phyloP scores from a whole-genome alignment of 2,113 vertebrate species.

The Vanacampus margaritifer region DNA sequence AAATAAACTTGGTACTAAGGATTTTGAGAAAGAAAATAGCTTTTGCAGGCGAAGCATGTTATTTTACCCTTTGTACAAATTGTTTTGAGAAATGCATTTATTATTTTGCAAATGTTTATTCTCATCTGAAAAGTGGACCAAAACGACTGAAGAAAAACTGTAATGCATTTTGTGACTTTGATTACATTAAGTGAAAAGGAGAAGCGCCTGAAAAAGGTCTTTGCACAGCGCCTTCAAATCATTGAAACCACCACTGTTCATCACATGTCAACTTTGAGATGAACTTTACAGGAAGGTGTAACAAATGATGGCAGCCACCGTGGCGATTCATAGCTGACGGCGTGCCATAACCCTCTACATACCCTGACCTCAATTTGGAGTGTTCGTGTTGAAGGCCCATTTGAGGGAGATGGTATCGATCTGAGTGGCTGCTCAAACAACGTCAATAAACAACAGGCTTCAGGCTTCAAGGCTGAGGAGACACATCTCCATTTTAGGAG shows the following conservation, averaged over 20 bases:
- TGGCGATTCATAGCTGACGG: slow-evolving; percentile 47
- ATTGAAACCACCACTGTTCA: slow-evolving; percentile 23
- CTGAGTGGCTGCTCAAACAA: slow-evolving; percentile 55
- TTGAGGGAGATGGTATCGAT: slow-evolving; percentile 66
- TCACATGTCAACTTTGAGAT: slow-evolving; percentile 62
- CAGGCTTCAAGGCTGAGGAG: slow-evolving; percentile 67
- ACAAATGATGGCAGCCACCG: slow-evolving; percentile 51
- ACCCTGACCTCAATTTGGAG: slow-evolving; percentile 70
- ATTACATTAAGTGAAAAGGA: not conserved
- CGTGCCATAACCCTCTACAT: slow-evolving; percentile 57
- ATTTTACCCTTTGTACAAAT: no score
- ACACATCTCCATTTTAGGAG: slow-evolving; percentile 60
- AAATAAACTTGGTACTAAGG: no score
- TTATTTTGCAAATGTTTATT: no score
- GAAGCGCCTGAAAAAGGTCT: slow-evolving; percentile 9
- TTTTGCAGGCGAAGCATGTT: no score
- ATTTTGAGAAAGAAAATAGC: no score
- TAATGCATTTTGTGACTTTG: not conserved
- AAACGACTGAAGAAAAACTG: no score
- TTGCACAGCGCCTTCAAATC: slow-evolving; percentile 12
- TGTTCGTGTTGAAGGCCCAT: slow-evolving; percentile 57
- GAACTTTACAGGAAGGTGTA: slow-evolving; percentile 58
- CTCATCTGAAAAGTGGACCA: no score
- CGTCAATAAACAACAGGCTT: slow-evolving; percentile 68
- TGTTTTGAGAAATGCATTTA: no score